phyloP scores from a whole-genome alignment of 2,113 vertebrate genomes.

The Pelecanoides urinatrix region DNA sequence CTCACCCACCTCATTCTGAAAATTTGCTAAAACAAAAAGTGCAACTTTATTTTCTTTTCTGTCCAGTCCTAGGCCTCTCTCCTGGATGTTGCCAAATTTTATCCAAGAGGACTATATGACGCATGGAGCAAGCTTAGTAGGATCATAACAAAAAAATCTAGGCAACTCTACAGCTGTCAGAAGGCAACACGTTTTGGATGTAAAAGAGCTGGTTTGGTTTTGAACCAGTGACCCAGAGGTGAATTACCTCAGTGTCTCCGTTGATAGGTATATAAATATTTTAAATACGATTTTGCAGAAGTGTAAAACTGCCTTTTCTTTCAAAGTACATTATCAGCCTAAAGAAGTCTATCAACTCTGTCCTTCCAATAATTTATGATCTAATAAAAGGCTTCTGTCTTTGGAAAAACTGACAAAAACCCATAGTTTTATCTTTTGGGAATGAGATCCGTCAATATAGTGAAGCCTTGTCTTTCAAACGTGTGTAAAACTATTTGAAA shows the following conservation, averaged over 20 bases:
- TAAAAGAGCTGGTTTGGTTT: slow-evolving; percentile 38
- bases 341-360: slow-evolving; percentile 64
- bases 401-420: slow-evolving; percentile 42
- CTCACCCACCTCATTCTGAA: background rate
- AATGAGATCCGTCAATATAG: background rate
- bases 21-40: background rate
- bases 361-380: slow-evolving; percentile 62
- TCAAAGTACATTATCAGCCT: slow-evolving; percentile 66
- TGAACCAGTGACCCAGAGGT: slow-evolving; percentile 53
- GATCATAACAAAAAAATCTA: background rate
- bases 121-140: background rate
- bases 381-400: slow-evolving; percentile 57
- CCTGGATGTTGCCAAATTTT: background rate
- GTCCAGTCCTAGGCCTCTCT: background rate
- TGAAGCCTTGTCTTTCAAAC: background rate
- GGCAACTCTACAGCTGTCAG: background rate
- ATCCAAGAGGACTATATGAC: background rate
- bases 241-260: slow-evolving; percentile 54
- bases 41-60: background rate
- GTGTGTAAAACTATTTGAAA: background rate
- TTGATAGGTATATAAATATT: slow-evolving; percentile 65
- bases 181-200: background rate
- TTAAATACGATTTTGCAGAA: slow-evolving; percentile 67
- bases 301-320: slow-evolving; percentile 64
- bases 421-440: slow-evolving; percentile 51